phyloP scores from a whole-genome alignment of 2,888 invertebrate species.

The Andricus curvator region DNA sequence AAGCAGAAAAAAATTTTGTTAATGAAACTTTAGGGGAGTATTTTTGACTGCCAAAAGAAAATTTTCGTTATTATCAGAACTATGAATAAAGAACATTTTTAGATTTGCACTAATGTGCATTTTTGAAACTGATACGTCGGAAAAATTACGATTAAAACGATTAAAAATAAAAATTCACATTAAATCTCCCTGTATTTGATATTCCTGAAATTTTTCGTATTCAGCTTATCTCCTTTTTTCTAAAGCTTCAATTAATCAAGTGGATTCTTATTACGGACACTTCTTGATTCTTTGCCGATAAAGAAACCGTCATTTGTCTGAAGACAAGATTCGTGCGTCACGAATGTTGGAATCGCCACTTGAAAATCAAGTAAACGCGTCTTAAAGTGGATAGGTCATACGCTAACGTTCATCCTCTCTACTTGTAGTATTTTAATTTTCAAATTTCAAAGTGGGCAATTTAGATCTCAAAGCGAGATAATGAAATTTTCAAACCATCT shows the following conservation, averaged over 20 bases:
- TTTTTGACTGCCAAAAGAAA: too few species aligned
- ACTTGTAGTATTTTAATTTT: neutral
- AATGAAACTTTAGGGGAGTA: too few species aligned
- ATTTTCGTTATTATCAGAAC: too few species aligned
- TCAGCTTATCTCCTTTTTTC: neutral
- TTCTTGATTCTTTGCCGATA: slow-evolving; percentile 8
- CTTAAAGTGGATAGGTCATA: slow-evolving; percentile 36
- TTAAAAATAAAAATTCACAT: neutral
- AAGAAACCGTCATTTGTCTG: slow-evolving; percentile 12
- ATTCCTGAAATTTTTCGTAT: neutral
- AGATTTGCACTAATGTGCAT: too few species aligned
- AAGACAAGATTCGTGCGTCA: slow-evolving; percentile 24
- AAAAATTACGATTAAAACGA: neutral
- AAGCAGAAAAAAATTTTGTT: too few species aligned
- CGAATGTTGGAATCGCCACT: neutral
- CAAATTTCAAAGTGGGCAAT: neutral
- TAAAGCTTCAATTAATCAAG: slow-evolving; percentile 14
- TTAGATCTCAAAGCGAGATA: neutral
- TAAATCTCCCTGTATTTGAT: neutral
- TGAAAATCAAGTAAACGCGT: slow-evolving; percentile 9
- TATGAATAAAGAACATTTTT: too few species aligned
- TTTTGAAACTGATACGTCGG: neutral
- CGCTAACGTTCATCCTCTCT: neutral
- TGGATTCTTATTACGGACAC: slow-evolving; percentile 7
- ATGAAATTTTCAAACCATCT: slow-evolving; percentile 13